Evolutionary conservation across 2,888 invertebrate genomes (phyloP).

Genomic region (Phyllotreta striolata): DNA sequence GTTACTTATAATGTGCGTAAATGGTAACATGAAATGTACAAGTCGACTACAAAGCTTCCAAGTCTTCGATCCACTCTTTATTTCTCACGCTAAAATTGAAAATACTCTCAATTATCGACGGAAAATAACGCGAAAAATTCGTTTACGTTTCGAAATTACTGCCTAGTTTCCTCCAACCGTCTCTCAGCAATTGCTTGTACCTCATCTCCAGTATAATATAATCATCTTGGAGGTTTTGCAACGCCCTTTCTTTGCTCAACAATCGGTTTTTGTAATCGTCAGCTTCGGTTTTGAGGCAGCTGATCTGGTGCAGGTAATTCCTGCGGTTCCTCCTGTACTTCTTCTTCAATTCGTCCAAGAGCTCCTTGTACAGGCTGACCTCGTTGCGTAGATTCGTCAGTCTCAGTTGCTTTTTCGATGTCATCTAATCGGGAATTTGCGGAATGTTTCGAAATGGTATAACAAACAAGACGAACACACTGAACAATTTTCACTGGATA

Average conservation of each 20-base stretch:
- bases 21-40: too few species aligned
- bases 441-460: background rate
- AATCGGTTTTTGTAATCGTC: conserved; percentile 13
- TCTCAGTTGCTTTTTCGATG: background rate
- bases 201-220: conserved; percentile 6
- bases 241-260: background rate
- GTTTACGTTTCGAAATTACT: too few species aligned
- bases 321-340: background rate
- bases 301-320: background rate
- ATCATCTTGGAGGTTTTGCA: conserved; percentile 5
- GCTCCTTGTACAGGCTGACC: conserved; percentile 10
- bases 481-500: background rate
- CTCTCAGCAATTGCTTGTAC: conserved; percentile 1
- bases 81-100: too few species aligned
- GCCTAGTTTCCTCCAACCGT: background rate
- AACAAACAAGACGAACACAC: background rate
- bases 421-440: background rate
- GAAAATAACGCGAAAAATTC: too few species aligned
- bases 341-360: conserved; percentile 2
- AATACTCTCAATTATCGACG: too few species aligned
- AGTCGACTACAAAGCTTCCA: too few species aligned
- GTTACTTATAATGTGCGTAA: too few species aligned
- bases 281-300: background rate
- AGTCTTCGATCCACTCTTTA: too few species aligned
- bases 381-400: conserved; percentile 2